Evolutionary conservation across 2,888 invertebrate genomes (phyloP).

Genomic region (Himalopsyche tibetana): DNA sequence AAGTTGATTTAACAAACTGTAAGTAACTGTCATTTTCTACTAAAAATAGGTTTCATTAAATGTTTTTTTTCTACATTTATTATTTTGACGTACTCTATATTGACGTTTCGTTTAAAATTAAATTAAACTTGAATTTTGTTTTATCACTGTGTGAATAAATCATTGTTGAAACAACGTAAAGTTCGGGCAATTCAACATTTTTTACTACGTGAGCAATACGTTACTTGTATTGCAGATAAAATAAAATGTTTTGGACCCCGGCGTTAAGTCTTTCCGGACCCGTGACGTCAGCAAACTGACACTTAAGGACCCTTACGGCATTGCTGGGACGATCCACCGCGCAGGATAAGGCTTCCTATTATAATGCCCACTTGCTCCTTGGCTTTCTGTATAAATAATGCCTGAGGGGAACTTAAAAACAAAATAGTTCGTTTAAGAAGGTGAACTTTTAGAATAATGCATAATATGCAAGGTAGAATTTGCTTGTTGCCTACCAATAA

Average conservation of each 20-base stretch:
- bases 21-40: no score
- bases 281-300: constrained; percentile 30
- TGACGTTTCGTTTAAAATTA: no score
- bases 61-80: no score
- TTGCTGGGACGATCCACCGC: constrained; percentile 7
- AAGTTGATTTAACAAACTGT: no score
- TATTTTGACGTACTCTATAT: no score
- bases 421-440: not conserved
- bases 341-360: constrained; percentile 14
- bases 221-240: not conserved
- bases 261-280: not conserved
- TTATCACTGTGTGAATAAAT: no score
- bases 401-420: constrained; percentile 21
- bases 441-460: not conserved
- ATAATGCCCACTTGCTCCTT: constrained; percentile 16
- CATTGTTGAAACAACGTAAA: not conserved
- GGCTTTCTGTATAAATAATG: constrained; percentile 26
- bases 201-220: not conserved
- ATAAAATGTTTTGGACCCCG: not conserved
- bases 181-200: not conserved
- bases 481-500: not conserved
- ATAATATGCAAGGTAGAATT: not conserved
- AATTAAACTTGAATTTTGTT: no score
- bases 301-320: constrained; percentile 27
- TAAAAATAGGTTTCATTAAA: no score